Percentiles rank a stretch among this genome's conserved stretches.
phyloP scores from a whole-genome alignment of 2,797 vertebrate genomes.

The Rallus crepitans region DNA sequence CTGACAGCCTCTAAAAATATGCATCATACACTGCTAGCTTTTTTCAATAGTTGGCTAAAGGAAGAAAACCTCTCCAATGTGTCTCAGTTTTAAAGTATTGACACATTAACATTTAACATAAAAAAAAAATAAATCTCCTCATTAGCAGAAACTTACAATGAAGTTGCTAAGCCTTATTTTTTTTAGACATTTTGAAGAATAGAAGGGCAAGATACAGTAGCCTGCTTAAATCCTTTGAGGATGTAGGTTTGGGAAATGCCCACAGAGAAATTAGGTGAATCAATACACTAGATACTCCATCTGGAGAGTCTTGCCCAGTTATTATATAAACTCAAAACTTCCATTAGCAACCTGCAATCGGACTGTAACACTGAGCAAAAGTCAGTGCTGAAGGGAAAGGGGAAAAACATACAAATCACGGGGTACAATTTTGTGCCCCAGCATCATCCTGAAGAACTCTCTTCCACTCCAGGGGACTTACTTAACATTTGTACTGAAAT shows the following conservation, averaged over 20 bases:
- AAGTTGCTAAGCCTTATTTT: not conserved
- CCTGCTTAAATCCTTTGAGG: not conserved
- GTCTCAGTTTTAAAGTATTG: not conserved
- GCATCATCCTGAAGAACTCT: not conserved
- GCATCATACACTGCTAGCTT: not conserved
- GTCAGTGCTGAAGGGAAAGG: not conserved
- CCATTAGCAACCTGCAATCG: not conserved
- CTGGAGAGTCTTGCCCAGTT: not conserved
- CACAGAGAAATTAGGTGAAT: not conserved
- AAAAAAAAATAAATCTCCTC: not conserved
- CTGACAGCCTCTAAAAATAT: slow-evolving; percentile 48
- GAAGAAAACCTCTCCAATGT: slow-evolving; percentile 6
- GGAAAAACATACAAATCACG: not conserved
- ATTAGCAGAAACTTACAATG: not conserved
- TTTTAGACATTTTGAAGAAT: not conserved
- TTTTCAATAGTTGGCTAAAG: slow-evolving; percentile 44
- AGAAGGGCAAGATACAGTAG: not conserved
- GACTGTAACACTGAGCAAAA: not conserved
- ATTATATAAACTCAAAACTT: not conserved
- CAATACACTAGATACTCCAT: not conserved
- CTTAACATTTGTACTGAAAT: not conserved
- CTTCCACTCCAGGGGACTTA: not conserved
- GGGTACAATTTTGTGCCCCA: not conserved
- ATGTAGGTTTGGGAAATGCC: not conserved
- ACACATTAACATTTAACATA: not conserved